Evolutionary conservation across 2,797 vertebrate genomes (phyloP).

Genomic region (Parauchenoglanis ngamensis): DNA sequence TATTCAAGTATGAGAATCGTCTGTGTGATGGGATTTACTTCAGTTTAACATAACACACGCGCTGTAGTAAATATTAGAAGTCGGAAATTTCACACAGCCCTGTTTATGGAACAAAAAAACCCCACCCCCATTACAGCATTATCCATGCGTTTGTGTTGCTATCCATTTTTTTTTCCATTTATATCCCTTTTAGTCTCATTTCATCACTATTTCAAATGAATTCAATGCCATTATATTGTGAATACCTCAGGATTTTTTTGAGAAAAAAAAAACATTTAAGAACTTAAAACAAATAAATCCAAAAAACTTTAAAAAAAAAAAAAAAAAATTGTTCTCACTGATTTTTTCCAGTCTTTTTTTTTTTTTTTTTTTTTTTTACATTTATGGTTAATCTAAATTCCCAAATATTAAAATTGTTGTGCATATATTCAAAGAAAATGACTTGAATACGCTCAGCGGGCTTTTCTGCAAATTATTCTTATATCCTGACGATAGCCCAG

Average conservation of each 20-base stretch:
- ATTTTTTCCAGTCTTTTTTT: not conserved
- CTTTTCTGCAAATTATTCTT: not conserved
- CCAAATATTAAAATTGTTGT: not conserved
- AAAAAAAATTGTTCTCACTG: no score
- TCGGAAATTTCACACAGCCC: constrained; percentile 1
- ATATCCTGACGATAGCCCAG: not conserved
- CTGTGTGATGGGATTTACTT: constrained; percentile 20
- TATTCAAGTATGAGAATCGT: not conserved
- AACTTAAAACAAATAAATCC: constrained; percentile 74
- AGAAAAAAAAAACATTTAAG: constrained; percentile 76
- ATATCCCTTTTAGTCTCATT: constrained; percentile 55
- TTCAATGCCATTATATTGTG: constrained; percentile 85
- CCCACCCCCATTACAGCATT: constrained; percentile 2
- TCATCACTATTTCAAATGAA: constrained; percentile 70
- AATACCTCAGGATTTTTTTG: constrained; percentile 85
- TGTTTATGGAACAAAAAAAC: constrained; percentile 19
- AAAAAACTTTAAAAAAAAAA: constrained; percentile 61
- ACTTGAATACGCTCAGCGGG: not conserved
- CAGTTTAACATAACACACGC: constrained; percentile 25
- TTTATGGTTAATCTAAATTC: not conserved
- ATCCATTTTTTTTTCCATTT: constrained; percentile 55
- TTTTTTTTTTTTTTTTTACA: not conserved
- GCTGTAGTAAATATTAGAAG: constrained; percentile 19
- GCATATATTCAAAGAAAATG: not conserved
- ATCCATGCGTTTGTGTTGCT: constrained; percentile 48